Conservation (phyloP, 2,113 vertebrate genomes). For the Gnathonemus echidnorhynchus region DNA sequence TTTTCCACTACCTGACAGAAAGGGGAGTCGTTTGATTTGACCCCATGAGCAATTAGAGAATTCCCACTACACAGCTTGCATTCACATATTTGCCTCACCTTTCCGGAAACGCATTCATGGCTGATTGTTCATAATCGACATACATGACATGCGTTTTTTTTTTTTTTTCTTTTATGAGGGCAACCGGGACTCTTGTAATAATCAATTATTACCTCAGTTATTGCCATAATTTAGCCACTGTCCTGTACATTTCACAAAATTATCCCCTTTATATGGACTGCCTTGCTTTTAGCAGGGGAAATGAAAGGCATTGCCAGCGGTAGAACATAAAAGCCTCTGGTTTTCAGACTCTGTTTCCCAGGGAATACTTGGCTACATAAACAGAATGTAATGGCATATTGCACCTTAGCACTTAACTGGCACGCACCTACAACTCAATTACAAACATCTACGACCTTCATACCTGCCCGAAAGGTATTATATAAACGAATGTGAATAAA, state of each 20-base stretch:
- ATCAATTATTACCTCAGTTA: constrained; percentile 9
- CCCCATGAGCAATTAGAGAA: background rate
- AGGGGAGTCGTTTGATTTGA: background rate
- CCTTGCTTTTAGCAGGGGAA: background rate
- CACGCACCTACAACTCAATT: background rate
- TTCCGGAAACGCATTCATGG: background rate
- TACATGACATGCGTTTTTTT: background rate
- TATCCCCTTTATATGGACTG: constrained; percentile 9
- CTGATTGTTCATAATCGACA: background rate
- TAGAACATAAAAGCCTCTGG: background rate
- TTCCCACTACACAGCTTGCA: background rate
- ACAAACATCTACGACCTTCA: background rate
- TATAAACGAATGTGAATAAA: background rate
- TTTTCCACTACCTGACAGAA: background rate
- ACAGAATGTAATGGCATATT: background rate
- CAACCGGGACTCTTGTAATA: constrained; percentile 3
- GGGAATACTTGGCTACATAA: background rate
- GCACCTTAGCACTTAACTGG: background rate
- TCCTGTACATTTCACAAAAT: background rate
- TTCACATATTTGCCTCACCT: background rate
- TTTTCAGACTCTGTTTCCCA: background rate
- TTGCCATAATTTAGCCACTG: background rate
- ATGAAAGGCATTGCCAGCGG: background rate
- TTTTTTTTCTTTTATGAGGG: background rate
- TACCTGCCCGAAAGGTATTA: background rate